Conservation (phyloP, 1,140 invertebrate genomes). For the Drosophila albomicans region DNA sequence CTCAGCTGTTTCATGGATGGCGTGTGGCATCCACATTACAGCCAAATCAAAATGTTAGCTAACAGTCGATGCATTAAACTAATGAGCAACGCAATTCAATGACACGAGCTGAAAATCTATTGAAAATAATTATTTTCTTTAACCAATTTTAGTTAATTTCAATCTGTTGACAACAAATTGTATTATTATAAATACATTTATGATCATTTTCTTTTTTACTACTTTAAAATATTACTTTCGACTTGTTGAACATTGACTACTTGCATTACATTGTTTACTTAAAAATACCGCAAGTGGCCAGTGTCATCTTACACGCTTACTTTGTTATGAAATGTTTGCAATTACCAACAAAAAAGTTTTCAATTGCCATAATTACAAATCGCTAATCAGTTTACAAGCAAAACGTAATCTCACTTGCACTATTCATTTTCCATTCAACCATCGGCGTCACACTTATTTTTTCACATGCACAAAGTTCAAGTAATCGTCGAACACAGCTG, state of each 20-base stretch:
- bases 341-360: slow-evolving; percentile 3
- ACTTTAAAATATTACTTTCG: not conserved
- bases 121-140: not conserved
- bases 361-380: slow-evolving; percentile 16
- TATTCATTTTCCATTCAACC: not conserved
- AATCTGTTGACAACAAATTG: no score
- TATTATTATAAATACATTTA: no score
- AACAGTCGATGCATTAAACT: slow-evolving; percentile 3
- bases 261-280: no score
- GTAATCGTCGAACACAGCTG: slow-evolving; percentile 24
- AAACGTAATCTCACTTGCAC: slow-evolving; percentile 6
- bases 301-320: not conserved
- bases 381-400: slow-evolving; percentile 1
- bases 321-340: slow-evolving; percentile 1
- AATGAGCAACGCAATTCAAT: not conserved
- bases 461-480: slow-evolving; percentile 35
- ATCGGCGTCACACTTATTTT: slow-evolving; percentile 12
- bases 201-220: not conserved
- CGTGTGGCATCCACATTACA: slow-evolving; percentile 46
- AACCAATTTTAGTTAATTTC: no score
- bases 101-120: slow-evolving; percentile 19
- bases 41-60: slow-evolving; percentile 58
- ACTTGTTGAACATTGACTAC: no score
- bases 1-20: slow-evolving; percentile 43
- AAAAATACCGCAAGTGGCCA: not conserved